Conservation (phyloP, 2,888 invertebrate genomes). For the Pyrrhia umbra region DNA sequence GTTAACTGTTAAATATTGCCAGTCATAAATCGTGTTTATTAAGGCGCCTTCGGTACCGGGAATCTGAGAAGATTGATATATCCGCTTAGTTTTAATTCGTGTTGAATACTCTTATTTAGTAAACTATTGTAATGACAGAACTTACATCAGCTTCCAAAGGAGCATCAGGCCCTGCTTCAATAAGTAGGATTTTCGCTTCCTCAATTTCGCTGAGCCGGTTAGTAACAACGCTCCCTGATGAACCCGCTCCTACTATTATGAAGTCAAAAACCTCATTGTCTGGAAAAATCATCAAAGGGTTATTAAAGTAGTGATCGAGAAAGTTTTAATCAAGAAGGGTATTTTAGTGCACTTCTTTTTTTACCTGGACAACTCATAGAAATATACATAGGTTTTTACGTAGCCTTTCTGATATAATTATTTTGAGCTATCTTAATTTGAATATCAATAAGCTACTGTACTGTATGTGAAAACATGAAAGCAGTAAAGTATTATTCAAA, state of each 20-base stretch:
- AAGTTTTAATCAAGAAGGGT: too few species aligned
- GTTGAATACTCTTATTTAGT: not conserved
- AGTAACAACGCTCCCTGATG: slow-evolving; percentile 90
- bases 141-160: slow-evolving; percentile 59
- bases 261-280: slow-evolving; percentile 79
- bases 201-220: slow-evolving; percentile 86
- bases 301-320: too few species aligned
- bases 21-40: slow-evolving; percentile 67
- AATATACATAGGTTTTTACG: too few species aligned
- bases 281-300: too few species aligned
- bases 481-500: too few species aligned
- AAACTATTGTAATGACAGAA: slow-evolving; percentile 47
- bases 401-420: too few species aligned
- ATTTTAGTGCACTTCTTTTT: too few species aligned
- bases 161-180: slow-evolving; percentile 60
- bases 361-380: too few species aligned
- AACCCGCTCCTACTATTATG: slow-evolving; percentile 89
- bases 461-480: too few species aligned
- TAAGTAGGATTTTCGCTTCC: slow-evolving; percentile 44
- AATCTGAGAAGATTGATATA: slow-evolving; percentile 60
- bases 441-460: too few species aligned
- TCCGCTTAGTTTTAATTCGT: not conserved
- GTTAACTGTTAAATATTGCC: slow-evolving; percentile 92
- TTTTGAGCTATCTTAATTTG: too few species aligned
- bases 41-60: slow-evolving; percentile 52